These are phyloP conservation scores for Drosophila ogumai DNA, from an alignment of 1,140 invertebrate species.

Conservation along the genomic window DNA sequence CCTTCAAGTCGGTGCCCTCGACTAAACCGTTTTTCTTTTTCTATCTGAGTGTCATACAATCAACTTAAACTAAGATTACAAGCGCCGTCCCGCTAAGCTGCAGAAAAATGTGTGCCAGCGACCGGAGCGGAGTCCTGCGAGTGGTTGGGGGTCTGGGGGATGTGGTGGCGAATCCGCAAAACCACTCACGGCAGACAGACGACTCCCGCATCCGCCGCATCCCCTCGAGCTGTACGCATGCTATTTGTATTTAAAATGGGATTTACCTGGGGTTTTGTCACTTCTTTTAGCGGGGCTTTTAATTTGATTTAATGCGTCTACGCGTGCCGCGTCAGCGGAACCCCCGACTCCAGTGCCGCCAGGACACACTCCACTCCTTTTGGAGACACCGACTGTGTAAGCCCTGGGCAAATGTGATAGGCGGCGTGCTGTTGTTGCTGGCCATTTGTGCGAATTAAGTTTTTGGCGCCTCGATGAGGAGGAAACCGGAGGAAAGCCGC, in stretches of 20 bases:
- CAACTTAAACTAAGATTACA: conserved; percentile 83
- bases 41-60: conserved; percentile 66
- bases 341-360: conserved; percentile 1
- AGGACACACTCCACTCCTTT: conserved; percentile 9
- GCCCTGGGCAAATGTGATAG: conserved; percentile 50
- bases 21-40: conserved; percentile 1
- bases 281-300: conserved; percentile 78
- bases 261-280: conserved; percentile 82
- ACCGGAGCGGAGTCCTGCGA: conserved; percentile 26
- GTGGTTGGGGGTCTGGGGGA: background rate
- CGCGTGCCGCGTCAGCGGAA: conserved; percentile 58
- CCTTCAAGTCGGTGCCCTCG: background rate
- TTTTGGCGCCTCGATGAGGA: conserved; percentile 39
- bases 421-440: conserved; percentile 31
- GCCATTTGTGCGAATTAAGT: conserved; percentile 69
- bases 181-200: conserved; percentile 56
- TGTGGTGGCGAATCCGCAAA: conserved; percentile 15
- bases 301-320: conserved; percentile 84
- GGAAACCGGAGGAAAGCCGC: conserved; percentile 15
- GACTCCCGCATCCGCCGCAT: conserved; percentile 17
- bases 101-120: conserved; percentile 71
- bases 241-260: conserved; percentile 83
- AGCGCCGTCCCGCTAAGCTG: conserved; percentile 69
- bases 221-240: conserved; percentile 41
- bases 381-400: conserved; percentile 15